Conservation (phyloP, 1,140 invertebrate genomes). For the Arctopsyche grandis region DNA sequence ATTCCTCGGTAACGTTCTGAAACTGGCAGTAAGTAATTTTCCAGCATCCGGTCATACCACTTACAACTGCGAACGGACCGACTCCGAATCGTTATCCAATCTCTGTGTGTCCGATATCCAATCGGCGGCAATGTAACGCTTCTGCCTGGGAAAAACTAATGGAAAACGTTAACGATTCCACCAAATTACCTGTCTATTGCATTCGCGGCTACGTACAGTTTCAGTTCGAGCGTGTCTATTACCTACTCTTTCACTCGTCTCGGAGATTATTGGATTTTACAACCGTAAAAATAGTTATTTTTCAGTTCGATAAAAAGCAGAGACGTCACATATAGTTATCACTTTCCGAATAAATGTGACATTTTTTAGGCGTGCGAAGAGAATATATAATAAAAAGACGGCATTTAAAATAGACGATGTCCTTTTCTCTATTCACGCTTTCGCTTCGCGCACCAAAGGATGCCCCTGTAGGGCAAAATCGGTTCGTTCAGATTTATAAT, state of each 20-base stretch:
- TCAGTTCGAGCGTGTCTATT: no score
- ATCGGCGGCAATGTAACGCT: not conserved
- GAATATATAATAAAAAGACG: no score
- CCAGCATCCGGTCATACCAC: not conserved
- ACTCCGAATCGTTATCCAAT: not conserved
- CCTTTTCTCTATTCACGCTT: no score
- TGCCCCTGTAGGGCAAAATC: not conserved
- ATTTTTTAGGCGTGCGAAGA: no score
- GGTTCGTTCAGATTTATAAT: conserved; percentile 7
- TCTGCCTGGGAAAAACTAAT: not conserved
- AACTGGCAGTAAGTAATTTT: conserved; percentile 17
- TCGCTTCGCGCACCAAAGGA: no score
- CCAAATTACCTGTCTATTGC: not conserved
- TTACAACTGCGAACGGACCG: not conserved
- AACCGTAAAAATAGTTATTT: not conserved
- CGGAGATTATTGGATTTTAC: not conserved
- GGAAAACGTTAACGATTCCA: not conserved
- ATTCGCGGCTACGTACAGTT: not conserved
- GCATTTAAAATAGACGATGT: no score
- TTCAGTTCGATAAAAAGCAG: not conserved
- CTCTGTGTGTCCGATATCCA: not conserved
- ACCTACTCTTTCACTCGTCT: not conserved
- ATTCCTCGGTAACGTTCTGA: not conserved
- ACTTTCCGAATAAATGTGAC: no score
- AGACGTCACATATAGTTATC: not conserved